These are phyloP conservation scores for Dolichallabes microphthalmus DNA, from an alignment of 2,113 vertebrate species.

Conservation along the genomic window DNA sequence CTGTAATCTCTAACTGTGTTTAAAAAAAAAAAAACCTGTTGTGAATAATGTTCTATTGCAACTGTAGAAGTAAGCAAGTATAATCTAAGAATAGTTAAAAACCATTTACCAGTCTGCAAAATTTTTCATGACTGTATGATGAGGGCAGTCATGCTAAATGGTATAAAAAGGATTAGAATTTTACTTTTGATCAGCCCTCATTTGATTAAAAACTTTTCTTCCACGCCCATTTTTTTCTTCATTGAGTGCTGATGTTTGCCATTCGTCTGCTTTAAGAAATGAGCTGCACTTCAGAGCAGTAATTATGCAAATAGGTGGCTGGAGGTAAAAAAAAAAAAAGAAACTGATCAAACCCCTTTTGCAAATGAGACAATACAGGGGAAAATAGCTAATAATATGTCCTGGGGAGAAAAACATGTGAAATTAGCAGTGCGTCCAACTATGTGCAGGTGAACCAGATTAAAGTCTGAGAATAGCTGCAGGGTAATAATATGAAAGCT, in stretches of 20 bases:
- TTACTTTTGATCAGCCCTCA: slow-evolving; percentile 44
- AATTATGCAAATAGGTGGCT: slow-evolving; percentile 74
- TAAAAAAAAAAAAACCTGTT: background rate
- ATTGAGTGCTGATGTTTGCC: slow-evolving; percentile 46
- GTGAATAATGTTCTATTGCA: slow-evolving; percentile 2
- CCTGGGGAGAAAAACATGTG: slow-evolving; percentile 54
- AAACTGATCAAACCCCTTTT: slow-evolving; percentile 65
- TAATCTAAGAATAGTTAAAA: slow-evolving; percentile 12
- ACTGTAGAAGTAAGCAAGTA: background rate
- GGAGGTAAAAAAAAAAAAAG: slow-evolving; percentile 67
- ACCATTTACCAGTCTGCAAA: slow-evolving; percentile 5
- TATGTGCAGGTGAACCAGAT: slow-evolving; percentile 55
- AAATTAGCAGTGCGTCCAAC: slow-evolving; percentile 58
- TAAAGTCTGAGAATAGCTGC: slow-evolving; percentile 55
- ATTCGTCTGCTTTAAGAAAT: slow-evolving; percentile 54
- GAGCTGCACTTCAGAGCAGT: slow-evolving; percentile 61
- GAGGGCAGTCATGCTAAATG: slow-evolving; percentile 11
- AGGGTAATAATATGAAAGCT: slow-evolving; percentile 61
- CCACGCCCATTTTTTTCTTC: slow-evolving; percentile 32
- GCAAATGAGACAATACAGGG: slow-evolving; percentile 63
- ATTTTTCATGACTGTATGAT: slow-evolving; percentile 10
- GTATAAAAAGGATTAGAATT: slow-evolving; percentile 30
- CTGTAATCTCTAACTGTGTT: background rate
- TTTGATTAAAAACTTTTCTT: slow-evolving; percentile 41
- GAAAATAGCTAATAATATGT: slow-evolving; percentile 52